Percentiles rank a stretch among this genome's conserved stretches.
phyloP scores from a whole-genome alignment of 1,140 invertebrate genomes.

The Papilio xuthus region DNA sequence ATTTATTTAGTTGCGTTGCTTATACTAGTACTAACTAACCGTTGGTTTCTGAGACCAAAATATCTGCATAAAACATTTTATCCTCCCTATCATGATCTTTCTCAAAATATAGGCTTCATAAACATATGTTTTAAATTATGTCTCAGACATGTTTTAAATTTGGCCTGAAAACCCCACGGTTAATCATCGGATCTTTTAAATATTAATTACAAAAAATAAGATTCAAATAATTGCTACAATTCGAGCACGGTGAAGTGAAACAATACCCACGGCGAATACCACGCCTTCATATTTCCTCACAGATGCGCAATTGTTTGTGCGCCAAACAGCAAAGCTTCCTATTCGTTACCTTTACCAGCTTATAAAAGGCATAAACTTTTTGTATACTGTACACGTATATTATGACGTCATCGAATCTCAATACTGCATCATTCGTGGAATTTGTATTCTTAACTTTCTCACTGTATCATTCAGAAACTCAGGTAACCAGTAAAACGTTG shows the following conservation, averaged over 20 bases:
- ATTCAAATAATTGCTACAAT: neutral
- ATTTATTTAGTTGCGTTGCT: neutral
- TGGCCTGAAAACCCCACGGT: no score
- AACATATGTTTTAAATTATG: no score
- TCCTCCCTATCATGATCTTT: no score
- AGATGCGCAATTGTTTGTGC: neutral
- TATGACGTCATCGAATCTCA: conserved; percentile 9
- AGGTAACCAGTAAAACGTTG: conserved; percentile 48
- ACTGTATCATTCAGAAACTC: conserved; percentile 52
- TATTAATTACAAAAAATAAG: no score
- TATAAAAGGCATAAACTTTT: neutral
- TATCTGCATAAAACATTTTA: no score
- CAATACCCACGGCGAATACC: neutral
- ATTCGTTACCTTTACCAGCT: neutral
- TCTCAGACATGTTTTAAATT: no score
- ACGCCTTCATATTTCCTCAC: neutral
- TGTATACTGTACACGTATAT: neutral
- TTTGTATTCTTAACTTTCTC: conserved; percentile 19
- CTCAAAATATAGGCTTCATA: no score
- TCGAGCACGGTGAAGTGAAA: neutral
- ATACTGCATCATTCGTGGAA: neutral
- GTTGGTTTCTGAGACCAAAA: no score
- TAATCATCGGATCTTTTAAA: no score
- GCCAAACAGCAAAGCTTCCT: neutral
- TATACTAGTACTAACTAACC: neutral